Evolutionary conservation across 2,888 invertebrate genomes (phyloP), one percentile per base, ranked within the genome.

Genomic region (Caenorhabditis zanzibari): DNA sequence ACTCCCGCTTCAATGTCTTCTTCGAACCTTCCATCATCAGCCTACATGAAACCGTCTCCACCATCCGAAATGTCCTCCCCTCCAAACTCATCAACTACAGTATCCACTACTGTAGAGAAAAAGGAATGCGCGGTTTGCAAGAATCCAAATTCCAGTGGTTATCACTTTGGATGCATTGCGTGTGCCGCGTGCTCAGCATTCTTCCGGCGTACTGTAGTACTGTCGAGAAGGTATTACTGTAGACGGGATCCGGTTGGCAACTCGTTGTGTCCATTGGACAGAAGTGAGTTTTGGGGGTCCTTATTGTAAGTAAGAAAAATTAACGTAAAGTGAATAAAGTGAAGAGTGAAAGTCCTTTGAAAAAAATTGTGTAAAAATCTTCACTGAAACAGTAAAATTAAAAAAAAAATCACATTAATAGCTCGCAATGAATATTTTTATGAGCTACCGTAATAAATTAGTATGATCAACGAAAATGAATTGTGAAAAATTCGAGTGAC

Each of bases 101-200:
- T 58, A n/a, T 58, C 56, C 12, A 58, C 63, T 1, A 16, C 64
- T 5, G 2, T 44, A 4, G 79, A 79, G 26, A 79, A 79, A 47
- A 79, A 79, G 24, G 79, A 71, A 22, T 79, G 79, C 26, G 79
- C 79, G 6, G 79, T 79, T 28, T 79, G 79, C 44, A 79, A 79
- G 56, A 79, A 79, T 19, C 79, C 79, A 14, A 79, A 79, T 44
- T 79, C 79, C 44, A 74, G 74, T 47, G 74, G 74, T 24, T 83
- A 72, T 19, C 83, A 83, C 24, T 83, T 83, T 22, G 83, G 83
- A 61, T 74, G 74, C 26, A 83, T 83, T 19, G 83, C 83, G 0
- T 83, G 83, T 64, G 83, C 83, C 24, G 83, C 83, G 0, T 83
- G 83, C 35, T 83, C 83, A 16, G 83, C 83, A 2, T 83, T 83